These are phyloP conservation scores for Piezodorus guildinii DNA, from an alignment of 1,140 invertebrate species.

Conservation along the genomic window DNA sequence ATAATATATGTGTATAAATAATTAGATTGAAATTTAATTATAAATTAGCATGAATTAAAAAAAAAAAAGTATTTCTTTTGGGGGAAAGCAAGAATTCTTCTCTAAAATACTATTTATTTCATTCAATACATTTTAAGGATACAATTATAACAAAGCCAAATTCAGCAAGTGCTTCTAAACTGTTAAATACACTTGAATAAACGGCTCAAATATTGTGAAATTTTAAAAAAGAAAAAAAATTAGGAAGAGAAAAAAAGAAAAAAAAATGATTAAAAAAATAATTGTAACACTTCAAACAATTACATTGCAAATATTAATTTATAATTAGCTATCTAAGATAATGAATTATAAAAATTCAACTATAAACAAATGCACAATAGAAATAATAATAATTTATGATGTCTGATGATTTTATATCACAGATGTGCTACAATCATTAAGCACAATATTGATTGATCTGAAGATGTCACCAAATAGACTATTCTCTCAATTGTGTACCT, in stretches of 20 bases:
- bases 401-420: constrained; percentile 8
- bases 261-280: not conserved
- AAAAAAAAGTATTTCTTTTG: too few species aligned
- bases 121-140: constrained; percentile 6
- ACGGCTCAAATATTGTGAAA: not conserved
- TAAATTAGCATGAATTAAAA: too few species aligned
- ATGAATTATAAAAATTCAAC: constrained; percentile 10
- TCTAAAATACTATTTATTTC: constrained; percentile 15
- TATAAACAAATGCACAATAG: constrained; percentile 12
- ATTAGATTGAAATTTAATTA: too few species aligned
- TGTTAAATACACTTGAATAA: constrained; percentile 2
- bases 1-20: too few species aligned
- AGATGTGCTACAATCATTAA: not conserved
- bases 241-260: too few species aligned
- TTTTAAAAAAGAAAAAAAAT: too few species aligned
- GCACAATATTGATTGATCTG: not conserved
- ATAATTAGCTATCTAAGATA: constrained; percentile 1
- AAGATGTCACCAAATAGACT: constrained; percentile 1
- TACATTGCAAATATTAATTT: not conserved
- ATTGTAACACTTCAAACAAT: constrained; percentile 6
- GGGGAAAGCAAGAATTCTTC: not conserved
- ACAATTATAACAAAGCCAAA: constrained; percentile 10
- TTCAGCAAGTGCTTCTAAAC: constrained; percentile 4
- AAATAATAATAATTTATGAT: not conserved
- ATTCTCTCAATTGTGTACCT: not conserved